Percentiles rank a stretch among this genome's conserved stretches.
Conservation (phyloP, 2,797 vertebrate species). For the Hemitrygon akajei region DNA sequence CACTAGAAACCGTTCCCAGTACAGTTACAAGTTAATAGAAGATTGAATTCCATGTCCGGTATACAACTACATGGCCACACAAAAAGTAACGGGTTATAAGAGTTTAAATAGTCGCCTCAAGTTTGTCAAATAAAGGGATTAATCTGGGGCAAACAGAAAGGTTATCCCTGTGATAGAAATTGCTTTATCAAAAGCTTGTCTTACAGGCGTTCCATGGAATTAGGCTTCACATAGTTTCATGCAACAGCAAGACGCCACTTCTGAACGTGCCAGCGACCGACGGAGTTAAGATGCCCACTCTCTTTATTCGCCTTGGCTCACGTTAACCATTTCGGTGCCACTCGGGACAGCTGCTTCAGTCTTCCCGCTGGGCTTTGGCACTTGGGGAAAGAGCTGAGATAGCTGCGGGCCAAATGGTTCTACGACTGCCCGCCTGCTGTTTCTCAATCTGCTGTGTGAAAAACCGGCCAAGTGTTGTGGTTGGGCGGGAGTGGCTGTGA, state of each 20-base stretch:
- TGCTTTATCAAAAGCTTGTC: background rate
- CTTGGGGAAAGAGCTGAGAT: background rate
- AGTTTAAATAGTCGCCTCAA: background rate
- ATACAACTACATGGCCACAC: no score
- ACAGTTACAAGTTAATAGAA: background rate
- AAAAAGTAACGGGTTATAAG: background rate
- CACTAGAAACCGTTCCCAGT: background rate
- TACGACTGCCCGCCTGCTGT: background rate
- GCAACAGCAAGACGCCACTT: background rate
- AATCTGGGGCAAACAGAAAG: constrained; percentile 7
- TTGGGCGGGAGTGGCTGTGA: background rate
- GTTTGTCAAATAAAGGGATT: constrained; percentile 8
- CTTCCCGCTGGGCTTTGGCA: constrained; percentile 3
- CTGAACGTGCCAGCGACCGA: constrained; percentile 14
- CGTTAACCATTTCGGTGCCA: background rate
- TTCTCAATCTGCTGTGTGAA: constrained; percentile 14
- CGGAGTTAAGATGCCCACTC: background rate
- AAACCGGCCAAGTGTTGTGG: background rate
- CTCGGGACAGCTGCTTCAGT: background rate
- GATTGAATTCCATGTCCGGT: background rate
- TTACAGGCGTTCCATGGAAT: constrained; percentile 4
- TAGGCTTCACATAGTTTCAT: background rate
- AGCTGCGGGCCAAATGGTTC: constrained; percentile 22
- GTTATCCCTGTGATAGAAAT: background rate
- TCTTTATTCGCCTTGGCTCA: background rate